Evolutionary conservation across 2,888 invertebrate genomes (phyloP).

Genomic region (Colletes collaris): DNA sequence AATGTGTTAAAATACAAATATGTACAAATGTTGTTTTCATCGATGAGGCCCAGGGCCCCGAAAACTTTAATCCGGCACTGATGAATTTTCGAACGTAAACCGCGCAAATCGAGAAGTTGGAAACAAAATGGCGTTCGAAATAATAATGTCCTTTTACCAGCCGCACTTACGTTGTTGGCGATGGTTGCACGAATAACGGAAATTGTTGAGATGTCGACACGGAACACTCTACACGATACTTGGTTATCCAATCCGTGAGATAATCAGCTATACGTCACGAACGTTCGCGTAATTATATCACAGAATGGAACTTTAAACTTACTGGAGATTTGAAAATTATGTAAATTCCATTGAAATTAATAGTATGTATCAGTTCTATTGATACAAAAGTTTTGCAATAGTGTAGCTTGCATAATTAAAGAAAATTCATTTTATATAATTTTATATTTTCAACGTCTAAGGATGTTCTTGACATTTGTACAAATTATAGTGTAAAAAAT

Average conservation of each 20-base stretch:
- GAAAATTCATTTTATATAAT: too few species aligned
- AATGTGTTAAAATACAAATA: too few species aligned
- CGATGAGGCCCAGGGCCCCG: too few species aligned
- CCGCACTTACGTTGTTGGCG: constrained; percentile 9
- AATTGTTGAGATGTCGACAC: constrained; percentile 53
- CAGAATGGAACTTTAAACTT: constrained; percentile 7
- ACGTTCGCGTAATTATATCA: constrained; percentile 39
- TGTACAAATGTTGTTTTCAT: too few species aligned
- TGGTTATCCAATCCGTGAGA: constrained; percentile 22
- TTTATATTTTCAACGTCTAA: too few species aligned
- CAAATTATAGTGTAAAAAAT: too few species aligned
- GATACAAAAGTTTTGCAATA: too few species aligned
- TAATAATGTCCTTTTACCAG: constrained; percentile 35
- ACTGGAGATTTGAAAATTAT: constrained; percentile 32
- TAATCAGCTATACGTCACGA: constrained; percentile 50
- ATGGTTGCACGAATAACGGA: constrained; percentile 20
- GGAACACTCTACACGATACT: constrained; percentile 17
- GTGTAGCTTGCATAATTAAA: too few species aligned
- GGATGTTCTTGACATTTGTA: too few species aligned
- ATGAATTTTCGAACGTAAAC: constrained; percentile 8
- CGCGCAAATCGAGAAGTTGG: background rate
- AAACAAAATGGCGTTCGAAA: constrained; percentile 10
- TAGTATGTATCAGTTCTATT: background rate
- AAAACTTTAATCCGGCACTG: too few species aligned
- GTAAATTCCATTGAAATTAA: constrained; percentile 22